Conservation (phyloP, 2,113 vertebrate species). For the Stegastes partitus region DNA sequence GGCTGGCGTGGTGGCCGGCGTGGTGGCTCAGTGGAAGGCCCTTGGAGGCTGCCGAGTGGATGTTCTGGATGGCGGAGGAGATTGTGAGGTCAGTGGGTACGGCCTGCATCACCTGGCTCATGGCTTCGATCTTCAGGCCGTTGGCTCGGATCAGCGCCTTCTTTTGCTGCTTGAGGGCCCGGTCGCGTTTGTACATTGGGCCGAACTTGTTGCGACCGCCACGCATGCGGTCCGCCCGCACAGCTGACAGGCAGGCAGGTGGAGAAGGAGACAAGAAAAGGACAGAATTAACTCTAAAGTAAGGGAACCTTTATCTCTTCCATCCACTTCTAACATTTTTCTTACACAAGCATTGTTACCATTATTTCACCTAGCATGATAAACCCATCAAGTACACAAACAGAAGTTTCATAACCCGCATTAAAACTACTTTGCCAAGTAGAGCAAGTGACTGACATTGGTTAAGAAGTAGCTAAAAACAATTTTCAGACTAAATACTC, state of each 20-base stretch:
- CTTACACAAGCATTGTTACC: too few species aligned
- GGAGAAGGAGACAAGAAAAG: conserved; percentile 26
- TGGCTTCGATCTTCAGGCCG: conserved; percentile 97
- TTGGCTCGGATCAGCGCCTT: conserved; percentile 98
- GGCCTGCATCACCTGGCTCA: conserved; percentile 97
- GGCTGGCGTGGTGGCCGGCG: conserved; percentile 78
- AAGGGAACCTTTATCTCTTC: not conserved
- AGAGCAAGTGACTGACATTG: too few species aligned
- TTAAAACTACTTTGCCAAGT: not conserved
- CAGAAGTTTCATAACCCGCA: not conserved
- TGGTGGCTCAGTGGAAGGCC: conserved; percentile 96
- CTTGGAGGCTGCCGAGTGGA: conserved; percentile 97
- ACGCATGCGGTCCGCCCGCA: conserved; percentile 97
- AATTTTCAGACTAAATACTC: not conserved
- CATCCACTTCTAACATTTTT: too few species aligned
- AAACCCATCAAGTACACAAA: not conserved
- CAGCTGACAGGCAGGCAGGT: conserved; percentile 83
- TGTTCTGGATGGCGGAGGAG: conserved; percentile 97
- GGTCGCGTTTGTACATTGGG: conserved; percentile 99
- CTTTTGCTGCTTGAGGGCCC: conserved; percentile 98
- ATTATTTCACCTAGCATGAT: not conserved
- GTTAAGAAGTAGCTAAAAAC: too few species aligned
- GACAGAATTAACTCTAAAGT: not conserved
- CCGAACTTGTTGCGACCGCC: conserved; percentile 98
- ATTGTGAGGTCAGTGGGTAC: conserved; percentile 97